Evolutionary conservation across 2,888 invertebrate genomes (phyloP).

Genomic region (Thereva nobilitata): DNA sequence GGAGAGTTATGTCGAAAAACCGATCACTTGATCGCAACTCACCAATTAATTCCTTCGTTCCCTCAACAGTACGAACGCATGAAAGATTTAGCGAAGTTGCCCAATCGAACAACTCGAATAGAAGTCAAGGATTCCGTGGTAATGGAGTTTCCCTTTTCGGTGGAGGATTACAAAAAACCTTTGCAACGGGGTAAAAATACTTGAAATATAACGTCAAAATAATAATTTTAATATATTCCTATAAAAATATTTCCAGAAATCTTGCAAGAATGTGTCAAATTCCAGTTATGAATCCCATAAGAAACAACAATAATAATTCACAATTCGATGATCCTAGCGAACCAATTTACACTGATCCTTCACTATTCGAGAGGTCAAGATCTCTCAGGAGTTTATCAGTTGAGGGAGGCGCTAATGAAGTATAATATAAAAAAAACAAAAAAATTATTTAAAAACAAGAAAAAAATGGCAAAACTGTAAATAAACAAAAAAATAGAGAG

Average conservation of each 20-base stretch:
- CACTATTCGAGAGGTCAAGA: conserved; percentile 81
- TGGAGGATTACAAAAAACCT: conserved; percentile 71
- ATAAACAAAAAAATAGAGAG: too few relatives aligned
- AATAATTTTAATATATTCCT: neutral
- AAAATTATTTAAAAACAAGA: conserved; percentile 13
- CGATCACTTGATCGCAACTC: conserved; percentile 61
- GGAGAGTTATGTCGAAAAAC: conserved; percentile 78
- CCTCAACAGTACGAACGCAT: conserved; percentile 59
- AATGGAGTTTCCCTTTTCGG: conserved; percentile 66
- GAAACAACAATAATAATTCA: conserved; percentile 60
- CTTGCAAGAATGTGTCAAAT: conserved; percentile 59
- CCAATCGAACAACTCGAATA: conserved; percentile 51
- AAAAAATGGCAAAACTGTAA: too few relatives aligned
- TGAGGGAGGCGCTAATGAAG: conserved; percentile 48
- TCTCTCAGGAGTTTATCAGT: conserved; percentile 56
- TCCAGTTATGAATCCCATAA: conserved; percentile 60
- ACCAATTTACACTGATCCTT: conserved; percentile 91
- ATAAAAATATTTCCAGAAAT: conserved; percentile 49
- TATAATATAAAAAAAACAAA: conserved; percentile 11
- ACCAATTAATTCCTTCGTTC: conserved; percentile 55
- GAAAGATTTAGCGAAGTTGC: conserved; percentile 57
- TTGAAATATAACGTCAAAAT: conserved; percentile 4
- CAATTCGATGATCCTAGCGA: conserved; percentile 87
- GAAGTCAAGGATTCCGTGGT: conserved; percentile 47
- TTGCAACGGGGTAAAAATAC: conserved; percentile 64